Conservation (phyloP, 2,888 invertebrate genomes). For the Melitaea athalia region DNA sequence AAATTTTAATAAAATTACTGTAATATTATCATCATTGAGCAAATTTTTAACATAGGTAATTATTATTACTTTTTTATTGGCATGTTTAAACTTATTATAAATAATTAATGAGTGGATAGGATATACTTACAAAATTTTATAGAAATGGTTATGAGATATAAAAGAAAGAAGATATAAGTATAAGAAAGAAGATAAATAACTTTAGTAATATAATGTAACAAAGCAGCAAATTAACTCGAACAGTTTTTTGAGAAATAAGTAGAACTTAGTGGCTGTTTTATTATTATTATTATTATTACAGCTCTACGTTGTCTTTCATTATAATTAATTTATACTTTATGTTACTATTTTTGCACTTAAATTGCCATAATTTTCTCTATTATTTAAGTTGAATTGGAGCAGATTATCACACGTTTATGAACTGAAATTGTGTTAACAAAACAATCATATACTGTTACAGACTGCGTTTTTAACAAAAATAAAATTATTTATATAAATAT, state of each 20-base stretch:
- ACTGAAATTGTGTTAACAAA: not conserved
- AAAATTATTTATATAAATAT: no score
- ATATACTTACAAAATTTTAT: not conserved
- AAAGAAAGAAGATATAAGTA: no score
- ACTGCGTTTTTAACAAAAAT: no score
- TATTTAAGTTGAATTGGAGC: not conserved
- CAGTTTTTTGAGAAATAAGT: not conserved
- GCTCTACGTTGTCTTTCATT: conserved; percentile 10
- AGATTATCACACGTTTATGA: not conserved
- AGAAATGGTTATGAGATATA: not conserved
- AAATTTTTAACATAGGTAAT: conserved; percentile 11
- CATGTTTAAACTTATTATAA: not conserved
- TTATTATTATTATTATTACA: not conserved
- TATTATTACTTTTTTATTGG: not conserved
- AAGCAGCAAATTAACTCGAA: not conserved
- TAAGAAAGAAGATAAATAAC: no score
- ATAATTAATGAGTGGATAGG: not conserved
- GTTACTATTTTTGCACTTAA: not conserved
- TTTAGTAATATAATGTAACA: not conserved
- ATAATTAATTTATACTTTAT: conserved; percentile 2
- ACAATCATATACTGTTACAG: no score
- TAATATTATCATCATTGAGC: conserved; percentile 7
- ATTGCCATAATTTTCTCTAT: not conserved
- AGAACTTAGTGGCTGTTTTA: not conserved
- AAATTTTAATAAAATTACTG: not conserved